Evolutionary conservation across 30 jellyfish, hydroid and myxozoan species (phyloP), one percentile per base, ranked within the genome.

Genomic region (Aurelia sp.): DNA sequence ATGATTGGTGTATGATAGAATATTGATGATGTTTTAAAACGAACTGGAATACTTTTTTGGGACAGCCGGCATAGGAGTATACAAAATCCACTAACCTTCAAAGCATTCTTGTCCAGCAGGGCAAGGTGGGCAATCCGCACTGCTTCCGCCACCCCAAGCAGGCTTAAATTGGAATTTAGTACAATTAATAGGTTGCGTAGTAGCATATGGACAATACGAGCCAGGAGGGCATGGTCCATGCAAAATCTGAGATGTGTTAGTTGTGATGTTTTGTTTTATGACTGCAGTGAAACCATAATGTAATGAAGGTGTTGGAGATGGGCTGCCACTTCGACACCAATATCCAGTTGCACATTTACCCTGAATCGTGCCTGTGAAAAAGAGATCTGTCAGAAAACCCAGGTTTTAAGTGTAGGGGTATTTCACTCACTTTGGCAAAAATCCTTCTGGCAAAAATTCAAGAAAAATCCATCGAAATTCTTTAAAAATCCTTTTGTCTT

Each of bases 201-300:
- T 70, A 41, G 94, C 96, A 60, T 60, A 19, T 10, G 98, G 96
- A 48, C 98, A 96, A 92, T 80, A 96, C 52, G 41, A 52, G 41
- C 99, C 99, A 35, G 98, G 99, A 7, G 99, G 99, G 58, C 99
- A 96, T 9, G 99, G 99, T 5, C 99, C 99, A 63, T 88, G 96
- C 59, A 69, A 59, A 40, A 88, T 44, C 60, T 30, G 88, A 53
- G 94, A 85, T 13, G 66, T 30, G 48, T 57, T 86, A 88, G 59
- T 16, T 2, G 96, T 62, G 62, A 67, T 19, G 47, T 86, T 80
- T 21, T 52, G 58, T 22, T 47, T 17, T 1, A 82, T 4, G 21
- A 76, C 79, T 11, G 81, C 21, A 6, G 81, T 65, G 18, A 82
- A 8, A 21, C 87, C 91, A 38, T 44, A 63, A 27, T 24, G 78